Evolutionary conservation across 2,797 vertebrate species (phyloP), one percentile per base, ranked within the genome.

Genomic region (Chelonia mydas): DNA sequence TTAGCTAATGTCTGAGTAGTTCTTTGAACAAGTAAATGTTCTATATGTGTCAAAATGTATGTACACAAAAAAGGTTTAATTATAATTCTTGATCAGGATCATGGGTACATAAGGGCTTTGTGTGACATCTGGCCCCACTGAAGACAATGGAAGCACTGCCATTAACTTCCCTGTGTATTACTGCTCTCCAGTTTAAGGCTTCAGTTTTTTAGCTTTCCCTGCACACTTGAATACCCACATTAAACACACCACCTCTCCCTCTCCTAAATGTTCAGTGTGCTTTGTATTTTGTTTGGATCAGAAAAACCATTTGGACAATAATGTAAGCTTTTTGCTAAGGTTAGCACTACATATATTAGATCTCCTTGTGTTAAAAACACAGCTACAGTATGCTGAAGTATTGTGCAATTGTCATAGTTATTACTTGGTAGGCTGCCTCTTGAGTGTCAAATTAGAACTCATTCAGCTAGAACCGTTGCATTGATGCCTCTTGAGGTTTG

Each of bases 401-500:
- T 92, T 97, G 96, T 91, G 95, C 96, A 97, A 96, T 96, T 97
- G 96, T 96, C 96, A 88, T 90, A 95, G 93, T 96, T 94, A 98
- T 98, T 98, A 97, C 97, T 95, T 97, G 88, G 96, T 97, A 98
- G 95, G 96, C 97, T 97, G 96, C 96, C 95, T 97, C 92, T 92
- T 97, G 94, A 96, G 95, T 96, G 97, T 97, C 94, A 95, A 98
- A 98, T 98, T 97, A 98, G 96, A 97, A 96, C 91, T 96, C 92
- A 94, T 94, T 98, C 93, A 0, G 81, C 86, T 95, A 96, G 95
- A 98, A 98, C 95, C 92, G 95, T 97, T 96, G 93, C 94, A 93
- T 57, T 74, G 85, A 90, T 92, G 77, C 76, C 88, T 97, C 97
- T 95, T 74, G 97, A 96, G 95, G 92, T 95, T 96, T 96, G 95